These are phyloP conservation scores for Pseudomyrmex sp. DNA, from an alignment of 1,140 invertebrate species.

Conservation along the genomic window DNA sequence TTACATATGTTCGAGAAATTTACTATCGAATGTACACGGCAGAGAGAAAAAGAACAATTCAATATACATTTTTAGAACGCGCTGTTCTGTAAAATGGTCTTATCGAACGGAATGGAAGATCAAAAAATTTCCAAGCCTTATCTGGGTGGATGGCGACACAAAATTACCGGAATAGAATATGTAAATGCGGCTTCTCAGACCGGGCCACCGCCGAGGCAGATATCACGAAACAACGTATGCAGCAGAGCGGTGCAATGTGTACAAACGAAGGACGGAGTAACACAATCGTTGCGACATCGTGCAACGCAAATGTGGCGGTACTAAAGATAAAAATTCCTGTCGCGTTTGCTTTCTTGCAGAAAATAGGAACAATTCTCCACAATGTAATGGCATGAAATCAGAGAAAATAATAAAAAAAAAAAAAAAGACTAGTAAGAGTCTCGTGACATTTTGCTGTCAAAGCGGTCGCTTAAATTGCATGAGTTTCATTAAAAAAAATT, in stretches of 20 bases:
- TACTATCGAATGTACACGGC: slow-evolving; percentile 19
- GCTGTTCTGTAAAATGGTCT: neutral
- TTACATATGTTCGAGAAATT: neutral
- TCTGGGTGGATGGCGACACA: slow-evolving; percentile 88
- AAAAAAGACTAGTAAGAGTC: too few species aligned
- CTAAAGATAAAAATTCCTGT: slow-evolving; percentile 58
- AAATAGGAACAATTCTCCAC: too few species aligned
- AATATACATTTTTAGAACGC: neutral
- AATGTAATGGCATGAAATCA: too few species aligned
- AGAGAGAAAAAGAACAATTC: neutral
- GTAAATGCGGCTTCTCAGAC: slow-evolving; percentile 89
- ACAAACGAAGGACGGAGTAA: slow-evolving; percentile 82
- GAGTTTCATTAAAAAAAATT: too few species aligned
- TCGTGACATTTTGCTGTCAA: slow-evolving; percentile 77
- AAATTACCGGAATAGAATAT: slow-evolving; percentile 86
- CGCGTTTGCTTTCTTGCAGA: too few species aligned
- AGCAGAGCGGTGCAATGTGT: slow-evolving; percentile 87
- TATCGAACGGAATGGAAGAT: slow-evolving; percentile 85
- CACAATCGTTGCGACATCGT: slow-evolving; percentile 74
- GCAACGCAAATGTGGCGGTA: slow-evolving; percentile 83
- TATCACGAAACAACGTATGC: slow-evolving; percentile 84
- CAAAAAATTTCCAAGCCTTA: slow-evolving; percentile 87
- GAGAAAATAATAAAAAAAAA: too few species aligned
- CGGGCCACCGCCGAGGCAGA: slow-evolving; percentile 85
- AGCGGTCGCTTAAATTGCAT: slow-evolving; percentile 84